Evolutionary conservation across 1,140 invertebrate species (phyloP).

Genomic region (Contarinia nasturtii): DNA sequence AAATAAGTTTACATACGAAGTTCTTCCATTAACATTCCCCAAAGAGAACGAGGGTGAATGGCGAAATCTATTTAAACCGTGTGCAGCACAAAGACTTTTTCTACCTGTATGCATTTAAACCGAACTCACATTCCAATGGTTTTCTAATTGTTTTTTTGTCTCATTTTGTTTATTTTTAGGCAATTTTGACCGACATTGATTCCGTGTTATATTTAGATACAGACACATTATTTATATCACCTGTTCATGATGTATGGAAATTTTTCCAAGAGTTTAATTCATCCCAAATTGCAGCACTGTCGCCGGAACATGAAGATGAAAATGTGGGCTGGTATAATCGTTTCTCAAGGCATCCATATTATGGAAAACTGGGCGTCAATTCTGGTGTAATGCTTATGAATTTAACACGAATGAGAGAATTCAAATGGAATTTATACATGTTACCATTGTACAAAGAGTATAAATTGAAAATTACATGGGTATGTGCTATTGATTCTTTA

Average conservation of each 20-base stretch:
- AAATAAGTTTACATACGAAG: slow-evolving; percentile 46
- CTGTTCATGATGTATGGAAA: slow-evolving; percentile 64
- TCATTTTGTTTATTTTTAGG: slow-evolving; percentile 35
- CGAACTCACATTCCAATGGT: slow-evolving; percentile 2
- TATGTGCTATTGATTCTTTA: no score
- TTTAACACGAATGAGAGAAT: slow-evolving; percentile 70
- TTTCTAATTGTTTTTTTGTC: slow-evolving; percentile 1
- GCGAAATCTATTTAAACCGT: slow-evolving; percentile 79
- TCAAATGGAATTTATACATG: slow-evolving; percentile 69
- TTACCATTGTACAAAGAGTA: slow-evolving; percentile 71
- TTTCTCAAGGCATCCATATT: slow-evolving; percentile 88
- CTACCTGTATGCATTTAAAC: slow-evolving; percentile 46
- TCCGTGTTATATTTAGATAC: slow-evolving; percentile 86
- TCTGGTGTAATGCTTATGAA: slow-evolving; percentile 97
- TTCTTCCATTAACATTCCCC: slow-evolving; percentile 64
- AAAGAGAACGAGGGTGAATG: slow-evolving; percentile 47
- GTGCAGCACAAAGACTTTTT: slow-evolving; percentile 80
- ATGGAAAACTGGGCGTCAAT: slow-evolving; percentile 79
- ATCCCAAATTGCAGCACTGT: slow-evolving; percentile 69
- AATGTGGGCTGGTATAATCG: slow-evolving; percentile 90
- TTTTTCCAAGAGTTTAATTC: slow-evolving; percentile 70
- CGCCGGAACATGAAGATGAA: slow-evolving; percentile 77
- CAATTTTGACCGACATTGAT: slow-evolving; percentile 57
- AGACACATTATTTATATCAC: slow-evolving; percentile 71
- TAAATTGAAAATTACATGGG: slow-evolving; percentile 74